A percentile compares a stretch with the other conserved stretches of the same genome.
phyloP scores from a whole-genome alignment of 2,888 invertebrate species.

The Cephonodes hylas region DNA sequence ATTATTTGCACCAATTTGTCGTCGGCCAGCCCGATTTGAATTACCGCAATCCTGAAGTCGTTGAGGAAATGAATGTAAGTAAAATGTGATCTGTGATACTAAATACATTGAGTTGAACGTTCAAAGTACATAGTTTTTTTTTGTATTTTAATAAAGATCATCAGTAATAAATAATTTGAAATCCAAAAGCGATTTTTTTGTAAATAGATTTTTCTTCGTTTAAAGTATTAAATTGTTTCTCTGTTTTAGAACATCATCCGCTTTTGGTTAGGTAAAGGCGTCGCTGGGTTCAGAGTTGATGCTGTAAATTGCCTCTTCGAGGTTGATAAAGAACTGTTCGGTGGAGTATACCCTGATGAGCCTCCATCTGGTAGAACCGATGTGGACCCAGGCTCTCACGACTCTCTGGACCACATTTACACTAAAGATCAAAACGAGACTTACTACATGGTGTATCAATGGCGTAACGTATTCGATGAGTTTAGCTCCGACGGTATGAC shows the following conservation, averaged over 20 bases:
- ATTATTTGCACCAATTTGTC: constrained; percentile 87
- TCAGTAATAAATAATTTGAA: too few relatives aligned
- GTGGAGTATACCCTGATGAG: constrained; percentile 79
- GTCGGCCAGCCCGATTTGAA: constrained; percentile 88
- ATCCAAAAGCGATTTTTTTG: too few relatives aligned
- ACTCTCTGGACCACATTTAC: constrained; percentile 82
- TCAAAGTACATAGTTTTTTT: too few relatives aligned
- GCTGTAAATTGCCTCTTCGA: constrained; percentile 86
- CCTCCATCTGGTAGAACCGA: constrained; percentile 68
- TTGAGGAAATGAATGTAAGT: constrained; percentile 79
- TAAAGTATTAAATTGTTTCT: not conserved
- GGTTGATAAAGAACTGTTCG: constrained; percentile 66
- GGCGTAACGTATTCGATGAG: constrained; percentile 83
- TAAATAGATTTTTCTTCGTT: too few relatives aligned
- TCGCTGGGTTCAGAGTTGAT: constrained; percentile 93
- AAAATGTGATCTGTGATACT: too few relatives aligned
- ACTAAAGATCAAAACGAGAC: constrained; percentile 83
- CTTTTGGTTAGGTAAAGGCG: constrained; percentile 91
- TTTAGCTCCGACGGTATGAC: constrained; percentile 68
- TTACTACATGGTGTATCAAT: constrained; percentile 83
- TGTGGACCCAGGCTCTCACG: constrained; percentile 73
- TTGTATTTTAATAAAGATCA: too few relatives aligned
- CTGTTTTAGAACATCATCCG: constrained; percentile 80
- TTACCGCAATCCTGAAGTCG: constrained; percentile 84
- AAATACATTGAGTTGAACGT: not conserved